Evolutionary conservation across 2,888 invertebrate species (phyloP).

Genomic region (Maniola hyperantus): DNA sequence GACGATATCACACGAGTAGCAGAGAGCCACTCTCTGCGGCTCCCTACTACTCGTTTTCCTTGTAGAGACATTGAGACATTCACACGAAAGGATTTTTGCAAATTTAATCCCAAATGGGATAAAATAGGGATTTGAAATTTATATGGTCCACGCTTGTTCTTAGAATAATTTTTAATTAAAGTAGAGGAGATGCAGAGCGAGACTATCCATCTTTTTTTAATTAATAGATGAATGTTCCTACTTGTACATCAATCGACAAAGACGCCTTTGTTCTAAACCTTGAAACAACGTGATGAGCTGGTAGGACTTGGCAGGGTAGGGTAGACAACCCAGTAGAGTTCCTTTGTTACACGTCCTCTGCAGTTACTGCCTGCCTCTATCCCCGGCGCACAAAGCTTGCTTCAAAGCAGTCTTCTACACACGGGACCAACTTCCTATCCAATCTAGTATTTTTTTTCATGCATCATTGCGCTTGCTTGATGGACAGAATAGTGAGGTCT

Average conservation of each 20-base stretch:
- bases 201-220: not conserved
- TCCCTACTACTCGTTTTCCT: too few relatives aligned
- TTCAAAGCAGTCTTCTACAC: not conserved
- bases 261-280: conserved; percentile 4
- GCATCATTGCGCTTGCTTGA: too few relatives aligned
- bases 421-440: conserved; percentile 3
- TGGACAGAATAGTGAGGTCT: too few relatives aligned
- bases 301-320: too few relatives aligned
- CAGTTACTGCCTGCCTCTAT: not conserved
- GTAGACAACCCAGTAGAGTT: not conserved
- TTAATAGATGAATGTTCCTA: not conserved
- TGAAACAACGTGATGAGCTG: not conserved
- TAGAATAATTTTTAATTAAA: too few relatives aligned
- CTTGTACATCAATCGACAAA: conserved; percentile 7
- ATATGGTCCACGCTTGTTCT: too few relatives aligned
- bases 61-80: too few relatives aligned
- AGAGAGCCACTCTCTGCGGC: too few relatives aligned
- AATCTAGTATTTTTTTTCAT: not conserved
- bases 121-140: too few relatives aligned
- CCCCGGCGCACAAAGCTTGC: not conserved
- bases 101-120: too few relatives aligned
- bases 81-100: too few relatives aligned
- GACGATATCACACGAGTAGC: too few relatives aligned
- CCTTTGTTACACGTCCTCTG: not conserved
- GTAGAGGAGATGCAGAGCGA: not conserved